A percentile compares a stretch with the other conserved stretches of the same genome.
Evolutionary conservation across 2,797 vertebrate species (phyloP).

Genomic region (Cyclopterus lumpus): DNA sequence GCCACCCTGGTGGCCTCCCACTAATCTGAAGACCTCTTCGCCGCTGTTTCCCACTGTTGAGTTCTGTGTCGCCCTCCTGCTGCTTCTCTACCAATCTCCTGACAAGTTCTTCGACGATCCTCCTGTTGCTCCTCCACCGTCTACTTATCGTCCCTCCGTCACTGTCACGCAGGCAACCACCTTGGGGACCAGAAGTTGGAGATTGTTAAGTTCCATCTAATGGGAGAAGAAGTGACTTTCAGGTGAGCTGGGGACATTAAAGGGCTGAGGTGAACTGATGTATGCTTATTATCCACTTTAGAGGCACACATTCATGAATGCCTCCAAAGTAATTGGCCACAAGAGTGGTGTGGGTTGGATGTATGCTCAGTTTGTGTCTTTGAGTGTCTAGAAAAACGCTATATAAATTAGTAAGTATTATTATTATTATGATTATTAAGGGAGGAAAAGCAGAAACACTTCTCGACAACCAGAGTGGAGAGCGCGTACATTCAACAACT

Average conservation of each 20-base stretch:
- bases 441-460: conserved; percentile 22
- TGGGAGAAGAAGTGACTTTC: conserved; percentile 17
- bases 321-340: too few species aligned
- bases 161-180: conserved; percentile 2
- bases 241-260: conserved; percentile 9
- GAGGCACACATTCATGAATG: too few species aligned
- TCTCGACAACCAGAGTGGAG: not conserved
- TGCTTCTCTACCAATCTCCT: conserved; percentile 29
- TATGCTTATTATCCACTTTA: too few species aligned
- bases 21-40: conserved; percentile 26
- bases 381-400: too few species aligned
- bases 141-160: conserved; percentile 14
- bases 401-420: too few species aligned
- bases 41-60: conserved; percentile 21
- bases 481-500: not conserved
- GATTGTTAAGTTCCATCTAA: conserved; percentile 14
- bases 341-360: too few species aligned
- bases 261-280: not conserved
- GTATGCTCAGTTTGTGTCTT: too few species aligned
- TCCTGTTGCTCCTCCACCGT: conserved; percentile 26
- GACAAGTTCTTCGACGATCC: conserved; percentile 8
- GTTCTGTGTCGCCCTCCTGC: conserved; percentile 36
- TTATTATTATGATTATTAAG: too few species aligned
- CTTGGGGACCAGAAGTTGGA: conserved; percentile 14
- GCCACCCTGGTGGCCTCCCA: conserved; percentile 30